phyloP scores from a whole-genome alignment of 2,888 invertebrate species.

The Apamea anceps region DNA sequence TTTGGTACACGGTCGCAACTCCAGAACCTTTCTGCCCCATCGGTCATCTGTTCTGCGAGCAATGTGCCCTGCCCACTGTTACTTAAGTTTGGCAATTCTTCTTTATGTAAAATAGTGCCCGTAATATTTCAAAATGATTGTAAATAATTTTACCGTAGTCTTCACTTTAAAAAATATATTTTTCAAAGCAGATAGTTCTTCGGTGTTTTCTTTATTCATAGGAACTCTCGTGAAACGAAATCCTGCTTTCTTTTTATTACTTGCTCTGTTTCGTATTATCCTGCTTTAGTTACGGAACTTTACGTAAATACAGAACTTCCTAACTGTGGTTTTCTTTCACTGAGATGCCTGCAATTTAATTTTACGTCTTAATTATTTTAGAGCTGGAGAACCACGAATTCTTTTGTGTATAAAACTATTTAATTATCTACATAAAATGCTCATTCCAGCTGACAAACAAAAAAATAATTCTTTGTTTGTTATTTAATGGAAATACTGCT shows the following conservation, averaged over 20 bases:
- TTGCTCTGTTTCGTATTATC: conserved; percentile 23
- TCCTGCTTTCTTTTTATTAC: conserved; percentile 15
- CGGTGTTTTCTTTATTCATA: conserved; percentile 31
- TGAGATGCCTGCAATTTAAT: conserved; percentile 48
- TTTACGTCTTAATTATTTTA: conserved; percentile 42
- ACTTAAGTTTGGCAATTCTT: background rate
- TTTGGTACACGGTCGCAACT: background rate
- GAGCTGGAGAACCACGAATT: conserved; percentile 8
- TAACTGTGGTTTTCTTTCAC: conserved; percentile 39
- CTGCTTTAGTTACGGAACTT: conserved; percentile 22
- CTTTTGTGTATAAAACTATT: conserved; percentile 28
- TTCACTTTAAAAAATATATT: conserved; percentile 19
- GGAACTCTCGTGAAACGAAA: conserved; percentile 36
- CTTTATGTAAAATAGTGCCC: background rate
- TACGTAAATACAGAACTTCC: conserved; percentile 31
- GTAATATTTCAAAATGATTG: background rate
- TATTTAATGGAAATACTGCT: background rate
- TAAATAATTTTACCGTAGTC: background rate
- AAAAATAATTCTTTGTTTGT: conserved; percentile 2
- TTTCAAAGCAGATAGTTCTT: conserved; percentile 28
- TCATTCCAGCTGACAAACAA: conserved; percentile 9
- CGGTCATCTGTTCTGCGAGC: background rate
- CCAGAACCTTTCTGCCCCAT: background rate
- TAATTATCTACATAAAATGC: conserved; percentile 27
- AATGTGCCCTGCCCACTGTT: background rate